Base-by-base conservation (phyloP, 2,888 invertebrate species). In the Phoenoteleia sp. region DNA sequence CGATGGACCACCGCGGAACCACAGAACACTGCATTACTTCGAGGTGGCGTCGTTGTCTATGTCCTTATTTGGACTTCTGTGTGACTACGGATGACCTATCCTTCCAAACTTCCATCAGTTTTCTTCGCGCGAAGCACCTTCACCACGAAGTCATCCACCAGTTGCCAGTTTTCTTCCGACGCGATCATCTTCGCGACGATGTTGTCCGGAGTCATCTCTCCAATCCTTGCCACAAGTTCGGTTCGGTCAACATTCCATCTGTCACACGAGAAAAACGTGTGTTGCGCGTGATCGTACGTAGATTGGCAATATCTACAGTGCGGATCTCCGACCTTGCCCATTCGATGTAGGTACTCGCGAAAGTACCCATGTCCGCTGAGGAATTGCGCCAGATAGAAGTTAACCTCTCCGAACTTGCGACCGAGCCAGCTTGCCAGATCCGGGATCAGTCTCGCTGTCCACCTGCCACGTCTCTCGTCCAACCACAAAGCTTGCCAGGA, bases 401-500 rank as follows among this genome's bases (percentile, higher is more conserved):
- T 17, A 17, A 54, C 29, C 17, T 54, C 54, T 29, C 54, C 54
- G 29, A 7, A 9, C 9, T 9, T 33, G 4, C 86, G 42, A 7
- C 56, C 11, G 0, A 72, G 5, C 87, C 86, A 88, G 2, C 19
- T 9, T 3, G 6, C 7, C 13, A 84, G 42, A 13, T 52, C 17
- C 3, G 27, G 47, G 2, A 87, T 86, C 7, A 86, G 66, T n/a
- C 33, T 39, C 6, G 47, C 74, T 5, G 87, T 86, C 87, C 83
- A 87, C 36, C 81, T 13, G 15, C 84, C 81, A 25, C 58, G 74
- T 2, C 7, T 29, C 3, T 64, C 71, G 0, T 54, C 25, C 2
- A 79, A 42, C 87, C 88, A 86, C 15, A 67, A n/a, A 9, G 69
- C n/a, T 62, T 84, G 80, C 86, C 87, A 84, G 25, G 52, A 39